Conservation (phyloP, 1,140 invertebrate species). For the Drosophila trapezifrons region DNA sequence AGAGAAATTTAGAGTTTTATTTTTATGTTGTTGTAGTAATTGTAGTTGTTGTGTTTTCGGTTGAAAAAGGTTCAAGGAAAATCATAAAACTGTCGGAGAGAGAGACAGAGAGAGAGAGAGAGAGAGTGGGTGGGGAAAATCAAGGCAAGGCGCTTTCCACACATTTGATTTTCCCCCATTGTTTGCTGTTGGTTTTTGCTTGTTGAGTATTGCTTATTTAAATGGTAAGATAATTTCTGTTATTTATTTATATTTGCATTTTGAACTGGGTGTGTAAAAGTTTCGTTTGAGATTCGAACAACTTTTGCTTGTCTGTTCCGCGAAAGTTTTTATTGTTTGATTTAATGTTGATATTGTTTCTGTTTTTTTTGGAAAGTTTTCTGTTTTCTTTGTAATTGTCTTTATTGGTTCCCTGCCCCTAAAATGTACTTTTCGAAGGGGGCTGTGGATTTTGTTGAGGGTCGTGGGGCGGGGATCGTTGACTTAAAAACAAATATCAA, state of each 20-base stretch:
- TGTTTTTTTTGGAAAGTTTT: slow-evolving; percentile 41
- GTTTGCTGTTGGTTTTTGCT: slow-evolving; percentile 58
- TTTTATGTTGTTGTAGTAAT: slow-evolving; percentile 55
- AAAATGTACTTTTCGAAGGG: slow-evolving; percentile 17
- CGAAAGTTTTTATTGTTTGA: slow-evolving; percentile 49
- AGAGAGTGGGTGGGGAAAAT: slow-evolving; percentile 35
- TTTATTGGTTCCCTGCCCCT: slow-evolving; percentile 22
- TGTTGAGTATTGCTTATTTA: slow-evolving; percentile 42
- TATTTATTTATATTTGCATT: slow-evolving; percentile 74
- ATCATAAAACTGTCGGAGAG: slow-evolving; percentile 49
- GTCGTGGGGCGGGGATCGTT: slow-evolving; percentile 25
- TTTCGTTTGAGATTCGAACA: slow-evolving; percentile 51
- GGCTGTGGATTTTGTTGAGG: background rate
- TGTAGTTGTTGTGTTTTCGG: slow-evolving; percentile 52
- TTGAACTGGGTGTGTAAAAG: slow-evolving; percentile 77
- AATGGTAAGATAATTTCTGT: slow-evolving; percentile 35
- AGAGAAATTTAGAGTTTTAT: slow-evolving; percentile 83
- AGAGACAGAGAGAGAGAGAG: background rate
- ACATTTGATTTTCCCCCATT: slow-evolving; percentile 20
- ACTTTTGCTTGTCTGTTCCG: slow-evolving; percentile 67
- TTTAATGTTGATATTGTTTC: slow-evolving; percentile 58
- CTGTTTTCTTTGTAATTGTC: slow-evolving; percentile 58
- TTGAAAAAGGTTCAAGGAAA: slow-evolving; percentile 38
- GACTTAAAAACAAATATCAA: slow-evolving; percentile 35
- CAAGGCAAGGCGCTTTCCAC: slow-evolving; percentile 27